Base-by-base conservation (phyloP, 1,140 invertebrate species). In the Lucilia cuprina region DNA sequence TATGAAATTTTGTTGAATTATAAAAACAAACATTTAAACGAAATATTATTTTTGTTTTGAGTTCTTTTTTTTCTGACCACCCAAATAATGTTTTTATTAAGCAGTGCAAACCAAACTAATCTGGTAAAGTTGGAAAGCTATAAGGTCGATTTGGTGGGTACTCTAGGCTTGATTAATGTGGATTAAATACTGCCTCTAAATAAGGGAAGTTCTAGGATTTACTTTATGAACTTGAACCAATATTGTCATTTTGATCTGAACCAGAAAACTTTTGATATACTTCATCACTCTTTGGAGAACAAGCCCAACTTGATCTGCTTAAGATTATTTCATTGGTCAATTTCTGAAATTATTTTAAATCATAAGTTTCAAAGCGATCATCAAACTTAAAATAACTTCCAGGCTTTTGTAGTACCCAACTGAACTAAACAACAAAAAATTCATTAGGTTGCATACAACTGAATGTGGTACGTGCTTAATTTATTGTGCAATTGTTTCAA, bases 1-100 rank as follows among this genome's bases (percentile, higher is more conserved):
- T 70, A 70, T 70, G 55, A 70, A 70, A 21, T 70, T 70, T 70
- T 21, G 65, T 70, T 70, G 65, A 70, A 70, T 70, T 70, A 25
- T 70, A 70, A 70, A 70, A 70, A 70, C 65, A 70, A 70, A 70
- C 65, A 70, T 25, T 21, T 21, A 70, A 70, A 70, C 21, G 65
- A 70, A 21, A 21, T 60, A 41, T 41, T 41, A 41, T 41, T 60
- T 60, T 60, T n/a, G 13, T 60, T 60, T n/a, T 17, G 13, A n/a
- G 25, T 2, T 30, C 1, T 30, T 5, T 60, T 60, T 60, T 60
- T 70, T 70, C 19, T 70, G 65, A 25, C 65, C 65, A 70, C 65
- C 65, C 65, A 70, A 70, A 70, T 70, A 1, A 70, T 70, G 19
- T 70, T 70, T 70, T 70, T 12, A 70, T 70, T 70, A 19, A 70